Percentiles rank a stretch among this genome's conserved stretches.
phyloP scores from a whole-genome alignment of 1,140 invertebrate species.

The Nasonia longicornis region DNA sequence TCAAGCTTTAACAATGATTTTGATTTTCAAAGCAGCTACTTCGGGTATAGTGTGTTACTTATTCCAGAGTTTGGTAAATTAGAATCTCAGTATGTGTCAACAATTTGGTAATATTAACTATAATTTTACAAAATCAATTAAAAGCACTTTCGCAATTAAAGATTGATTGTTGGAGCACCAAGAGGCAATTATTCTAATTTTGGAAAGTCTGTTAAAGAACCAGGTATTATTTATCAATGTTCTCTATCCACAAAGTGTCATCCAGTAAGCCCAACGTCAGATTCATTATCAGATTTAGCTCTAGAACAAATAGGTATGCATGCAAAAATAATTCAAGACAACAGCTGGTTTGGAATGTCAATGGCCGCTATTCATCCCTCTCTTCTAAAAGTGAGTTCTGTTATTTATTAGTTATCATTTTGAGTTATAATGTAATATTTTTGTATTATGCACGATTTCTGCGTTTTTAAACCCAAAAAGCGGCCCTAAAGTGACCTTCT shows the following conservation, averaged over 20 bases:
- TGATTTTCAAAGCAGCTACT: constrained; percentile 48
- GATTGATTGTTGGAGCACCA: constrained; percentile 58
- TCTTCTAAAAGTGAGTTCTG: constrained; percentile 21
- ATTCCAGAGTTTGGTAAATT: background rate
- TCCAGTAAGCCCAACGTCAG: background rate
- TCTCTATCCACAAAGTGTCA: constrained; percentile 1
- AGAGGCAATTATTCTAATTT: constrained; percentile 51
- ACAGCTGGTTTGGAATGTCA: constrained; percentile 54
- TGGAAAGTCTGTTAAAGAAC: constrained; percentile 47
- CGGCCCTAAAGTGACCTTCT: too few species aligned
- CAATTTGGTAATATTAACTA: background rate
- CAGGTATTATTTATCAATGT: constrained; percentile 56
- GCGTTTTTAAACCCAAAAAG: too few species aligned
- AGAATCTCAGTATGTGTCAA: constrained; percentile 3
- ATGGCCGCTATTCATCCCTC: constrained; percentile 47
- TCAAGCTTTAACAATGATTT: background rate
- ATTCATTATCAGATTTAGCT: constrained; percentile 14
- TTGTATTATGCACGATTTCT: too few species aligned
- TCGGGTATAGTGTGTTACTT: constrained; percentile 55
- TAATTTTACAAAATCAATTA: background rate
- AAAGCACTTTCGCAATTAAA: constrained; percentile 31
- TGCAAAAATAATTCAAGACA: constrained; percentile 31
- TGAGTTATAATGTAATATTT: background rate
- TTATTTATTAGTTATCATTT: background rate
- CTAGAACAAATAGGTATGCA: constrained; percentile 23